Base-by-base conservation (phyloP, 2,113 vertebrate species). In the Percopsis transmontana region DNA sequence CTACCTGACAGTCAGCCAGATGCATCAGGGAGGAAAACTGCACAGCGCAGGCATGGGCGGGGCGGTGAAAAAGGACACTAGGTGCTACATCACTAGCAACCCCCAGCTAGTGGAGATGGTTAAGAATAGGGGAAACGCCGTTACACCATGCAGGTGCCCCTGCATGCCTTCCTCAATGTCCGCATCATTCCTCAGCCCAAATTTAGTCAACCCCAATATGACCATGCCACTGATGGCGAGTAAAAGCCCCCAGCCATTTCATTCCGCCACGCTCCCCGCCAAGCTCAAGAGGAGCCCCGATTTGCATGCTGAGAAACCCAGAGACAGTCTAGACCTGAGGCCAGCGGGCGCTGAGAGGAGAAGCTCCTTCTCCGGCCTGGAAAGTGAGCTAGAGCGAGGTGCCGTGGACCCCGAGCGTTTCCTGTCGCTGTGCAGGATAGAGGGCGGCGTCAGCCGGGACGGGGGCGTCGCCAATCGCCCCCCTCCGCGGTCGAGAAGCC, bases 1-100 rank as follows among this genome's bases (percentile, higher is more conserved):
- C 86, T 92, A 90, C 71, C 77, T 91, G 48, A 92, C 91, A 40
- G 87, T 91, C 44, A 93, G 89, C 69, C 91, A 91, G 72, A 91
- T 91, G 89, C 91, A 91, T 65, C 89, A 93, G 73, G 90, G 88
- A 23, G 89, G 88, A 64, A 91, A 90, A 62, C 77, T 90, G 45
- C 89, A 90, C 59, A 87, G 88, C 15, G 74, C 89, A 20, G 88
- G 89, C 27, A 68, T 90, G 85, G 88, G 88, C 41, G 85, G 82
- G 63, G 86, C 79, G 20, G 83, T 87, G 48, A 92, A 89, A 78
- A 91, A 89, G 66, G 89, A 91, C 83, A 85, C 65, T 23, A 84
- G 84, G 53, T 89, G 85, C 58, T 91, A 90, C 70, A 82, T 91
- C 70, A 89, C 81, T 4, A 90, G 89, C 72, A 88, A 90, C 54